Base-by-base conservation (phyloP, 2,888 invertebrate species). In the Agelastica alni region DNA sequence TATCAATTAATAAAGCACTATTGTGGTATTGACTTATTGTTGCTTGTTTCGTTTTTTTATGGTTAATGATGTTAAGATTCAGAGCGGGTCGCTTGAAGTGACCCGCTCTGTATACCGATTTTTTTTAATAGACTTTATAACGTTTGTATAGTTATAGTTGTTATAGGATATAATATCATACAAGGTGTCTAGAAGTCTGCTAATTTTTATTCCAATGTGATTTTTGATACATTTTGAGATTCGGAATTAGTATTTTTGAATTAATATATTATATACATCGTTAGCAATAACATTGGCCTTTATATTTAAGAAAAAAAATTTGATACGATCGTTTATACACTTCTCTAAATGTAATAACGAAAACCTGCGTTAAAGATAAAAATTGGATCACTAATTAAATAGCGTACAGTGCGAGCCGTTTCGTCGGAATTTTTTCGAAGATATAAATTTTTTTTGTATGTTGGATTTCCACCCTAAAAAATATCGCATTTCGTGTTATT, bases 151-250 rank as follows among this genome's bases (percentile, higher is more conserved):
- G 30, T 49, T 49, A 49, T 49, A 41, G 32, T 31, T 48, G 48
- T 48, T 49, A 49, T 37, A 18, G 18, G n/a, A 44, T 42, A n/a
- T n/a, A 34, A 32, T 46, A 47, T 37, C 47, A 22, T 49, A 49
- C 32, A 32, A 49, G 41, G 48, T 41, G 48, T 49, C 47, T 49
- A 49, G n/a, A 49, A 41, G 32, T 48, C 39, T 46, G 36, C 46
- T 36, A 10, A 36, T 34, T 47, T 34, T 13, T n/a, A n/a, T 39
- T 49, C 4, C 41, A 17, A 32, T 41, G 48, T 49, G 48, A 49
- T 49, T 39, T 49, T 49, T 49, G 31, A 49, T 49, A 49, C 41
- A 49, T 41, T 47, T 41, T 49, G 41, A 49, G 48, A 49, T 49
- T 49, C 4, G 31, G 32, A 49, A 49, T 46, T 46, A 41, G 48